Evolutionary conservation across 2,113 vertebrate genomes (phyloP).

Genomic region (Ctenomys sociabilis): DNA sequence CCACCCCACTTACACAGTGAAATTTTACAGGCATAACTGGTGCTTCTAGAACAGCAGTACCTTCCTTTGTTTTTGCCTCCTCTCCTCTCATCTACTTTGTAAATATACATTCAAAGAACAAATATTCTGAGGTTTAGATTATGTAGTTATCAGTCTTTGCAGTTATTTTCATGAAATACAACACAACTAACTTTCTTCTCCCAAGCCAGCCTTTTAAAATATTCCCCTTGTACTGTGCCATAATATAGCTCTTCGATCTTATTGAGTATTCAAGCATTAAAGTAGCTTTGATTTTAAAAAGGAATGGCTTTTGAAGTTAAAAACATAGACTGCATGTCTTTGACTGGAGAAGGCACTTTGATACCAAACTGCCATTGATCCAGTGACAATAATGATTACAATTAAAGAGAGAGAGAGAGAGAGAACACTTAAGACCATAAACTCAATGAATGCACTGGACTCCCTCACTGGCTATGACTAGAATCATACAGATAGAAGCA

Average conservation of each 20-base stretch:
- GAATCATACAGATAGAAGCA: background rate
- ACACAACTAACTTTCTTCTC: background rate
- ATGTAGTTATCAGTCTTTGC: slow-evolving; percentile 13
- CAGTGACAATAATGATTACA: slow-evolving; percentile 17
- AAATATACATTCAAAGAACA: background rate
- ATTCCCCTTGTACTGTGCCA: background rate
- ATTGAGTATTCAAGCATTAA: slow-evolving; percentile 10
- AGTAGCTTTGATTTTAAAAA: background rate
- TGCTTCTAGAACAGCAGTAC: background rate
- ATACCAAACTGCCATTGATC: background rate
- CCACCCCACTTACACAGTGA: background rate
- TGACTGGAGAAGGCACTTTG: background rate
- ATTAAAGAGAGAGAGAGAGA: too few relatives aligned
- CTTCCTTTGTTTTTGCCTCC: background rate
- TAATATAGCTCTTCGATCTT: background rate
- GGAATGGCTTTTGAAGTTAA: slow-evolving; percentile 44
- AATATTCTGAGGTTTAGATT: background rate
- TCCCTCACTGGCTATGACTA: slow-evolving; percentile 1
- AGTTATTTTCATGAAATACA: slow-evolving; percentile 19
- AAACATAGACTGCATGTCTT: background rate
- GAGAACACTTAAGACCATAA: slow-evolving; percentile 5
- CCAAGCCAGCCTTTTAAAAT: background rate
- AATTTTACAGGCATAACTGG: background rate
- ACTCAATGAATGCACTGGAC: background rate
- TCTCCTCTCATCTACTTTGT: background rate